Evolutionary conservation across 2,888 invertebrate species (phyloP).

Genomic region (Oscheius sp.): DNA sequence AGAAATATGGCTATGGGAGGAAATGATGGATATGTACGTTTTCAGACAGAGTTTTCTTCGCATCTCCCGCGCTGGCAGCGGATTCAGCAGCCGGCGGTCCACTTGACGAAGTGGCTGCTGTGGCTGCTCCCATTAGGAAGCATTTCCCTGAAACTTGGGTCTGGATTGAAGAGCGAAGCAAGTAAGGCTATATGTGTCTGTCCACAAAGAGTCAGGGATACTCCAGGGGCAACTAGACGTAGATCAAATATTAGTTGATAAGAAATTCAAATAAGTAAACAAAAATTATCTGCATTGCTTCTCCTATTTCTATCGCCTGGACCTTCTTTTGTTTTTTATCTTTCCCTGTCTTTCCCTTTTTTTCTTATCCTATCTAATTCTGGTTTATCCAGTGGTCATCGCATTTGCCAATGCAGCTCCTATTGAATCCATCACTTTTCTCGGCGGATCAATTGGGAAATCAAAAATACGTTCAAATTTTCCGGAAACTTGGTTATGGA

Average conservation of each 20-base stretch:
- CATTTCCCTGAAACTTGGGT: constrained; percentile 34
- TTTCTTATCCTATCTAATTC: not conserved
- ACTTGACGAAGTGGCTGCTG: too few relatives aligned
- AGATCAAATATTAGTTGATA: too few relatives aligned
- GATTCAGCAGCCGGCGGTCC: not conserved
- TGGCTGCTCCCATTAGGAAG: not conserved
- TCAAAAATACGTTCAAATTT: constrained; percentile 43
- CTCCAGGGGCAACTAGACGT: too few relatives aligned
- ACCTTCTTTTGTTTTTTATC: not conserved
- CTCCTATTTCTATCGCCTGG: constrained; percentile 74
- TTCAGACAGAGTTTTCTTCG: constrained; percentile 18
- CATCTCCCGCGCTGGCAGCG: not conserved
- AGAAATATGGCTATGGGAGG: constrained; percentile 30
- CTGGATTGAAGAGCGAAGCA: constrained; percentile 19
- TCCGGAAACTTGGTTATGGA: constrained; percentile 57
- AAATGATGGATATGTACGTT: not conserved
- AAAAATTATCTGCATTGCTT: constrained; percentile 75
- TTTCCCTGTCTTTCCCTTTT: not conserved
- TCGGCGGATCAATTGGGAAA: not conserved
- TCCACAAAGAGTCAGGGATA: not conserved
- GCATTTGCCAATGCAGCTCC: constrained; percentile 10
- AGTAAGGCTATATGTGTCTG: constrained; percentile 3
- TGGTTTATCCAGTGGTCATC: constrained; percentile 4
- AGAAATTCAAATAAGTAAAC: too few relatives aligned
- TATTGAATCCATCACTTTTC: not conserved